phyloP scores from a whole-genome alignment of 2,113 vertebrate species.

The Chaenocephalus aceratus region DNA sequence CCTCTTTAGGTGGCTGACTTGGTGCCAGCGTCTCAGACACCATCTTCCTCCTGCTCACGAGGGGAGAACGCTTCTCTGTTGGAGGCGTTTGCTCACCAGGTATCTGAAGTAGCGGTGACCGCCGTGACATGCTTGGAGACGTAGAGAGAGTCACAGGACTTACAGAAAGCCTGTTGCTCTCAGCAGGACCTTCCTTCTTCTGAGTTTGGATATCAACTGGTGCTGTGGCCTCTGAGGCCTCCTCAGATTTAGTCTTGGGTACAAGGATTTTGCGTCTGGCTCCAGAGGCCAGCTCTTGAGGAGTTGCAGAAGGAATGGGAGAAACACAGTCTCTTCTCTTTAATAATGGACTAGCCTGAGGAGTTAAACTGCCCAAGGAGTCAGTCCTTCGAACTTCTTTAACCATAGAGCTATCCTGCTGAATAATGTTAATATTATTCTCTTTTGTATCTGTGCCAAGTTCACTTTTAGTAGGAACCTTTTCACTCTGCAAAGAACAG shows the following conservation, averaged over 20 bases:
- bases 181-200: constrained; percentile 38
- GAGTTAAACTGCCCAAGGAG: constrained; percentile 12
- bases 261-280: constrained; percentile 93
- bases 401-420: constrained; percentile 24
- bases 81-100: constrained; percentile 70
- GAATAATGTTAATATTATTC: neutral
- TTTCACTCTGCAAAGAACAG: constrained; percentile 3
- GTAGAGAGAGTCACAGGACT: constrained; percentile 60
- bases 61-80: constrained; percentile 84
- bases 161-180: constrained; percentile 53
- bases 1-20: constrained; percentile 67
- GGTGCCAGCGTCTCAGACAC: constrained; percentile 82
- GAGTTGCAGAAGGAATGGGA: constrained; percentile 90
- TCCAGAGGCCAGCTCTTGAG: constrained; percentile 92
- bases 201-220: constrained; percentile 32
- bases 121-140: constrained; percentile 84
- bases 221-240: constrained; percentile 59
- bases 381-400: constrained; percentile 26
- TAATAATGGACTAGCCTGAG: constrained; percentile 72
- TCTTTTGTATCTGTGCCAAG: neutral
- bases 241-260: constrained; percentile 82
- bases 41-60: constrained; percentile 81
- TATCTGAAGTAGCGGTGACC: constrained; percentile 73
- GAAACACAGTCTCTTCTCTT: constrained; percentile 65
- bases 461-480: neutral